Evolutionary conservation across 2,797 vertebrate genomes (phyloP).

Genomic region (Pangasius krempfi): DNA sequence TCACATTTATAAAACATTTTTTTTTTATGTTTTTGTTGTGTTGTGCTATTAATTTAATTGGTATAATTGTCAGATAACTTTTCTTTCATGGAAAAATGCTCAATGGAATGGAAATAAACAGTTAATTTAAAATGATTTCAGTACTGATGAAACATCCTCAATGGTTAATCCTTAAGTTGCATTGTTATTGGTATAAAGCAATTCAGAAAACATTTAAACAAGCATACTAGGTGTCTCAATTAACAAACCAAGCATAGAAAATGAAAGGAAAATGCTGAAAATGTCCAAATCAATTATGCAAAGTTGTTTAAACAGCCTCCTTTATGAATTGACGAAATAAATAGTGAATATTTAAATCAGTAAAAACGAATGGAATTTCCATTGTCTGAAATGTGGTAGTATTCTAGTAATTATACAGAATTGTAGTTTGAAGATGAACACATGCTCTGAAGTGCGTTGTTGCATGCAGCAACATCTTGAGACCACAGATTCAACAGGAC

Average conservation of each 20-base stretch:
- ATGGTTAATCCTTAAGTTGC: background rate
- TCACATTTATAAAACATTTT: slow-evolving; percentile 8
- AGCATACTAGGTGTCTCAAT: background rate
- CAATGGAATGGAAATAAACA: slow-evolving; percentile 54
- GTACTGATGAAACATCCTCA: background rate
- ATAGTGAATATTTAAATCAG: slow-evolving; percentile 18
- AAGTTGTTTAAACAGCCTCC: background rate
- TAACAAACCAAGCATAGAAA: background rate
- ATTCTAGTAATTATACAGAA: background rate
- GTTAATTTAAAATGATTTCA: slow-evolving; percentile 23
- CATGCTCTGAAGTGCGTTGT: background rate
- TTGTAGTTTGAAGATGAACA: slow-evolving; percentile 20
- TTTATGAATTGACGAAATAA: slow-evolving; percentile 3
- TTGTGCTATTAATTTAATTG: slow-evolving; percentile 51
- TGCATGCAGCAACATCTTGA: slow-evolving; percentile 7
- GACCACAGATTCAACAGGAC: background rate
- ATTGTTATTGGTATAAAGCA: slow-evolving; percentile 21
- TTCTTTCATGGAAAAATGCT: slow-evolving; percentile 52
- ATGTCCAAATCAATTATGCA: background rate
- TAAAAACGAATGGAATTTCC: background rate
- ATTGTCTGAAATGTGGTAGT: background rate
- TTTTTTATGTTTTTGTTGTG: slow-evolving; percentile 43
- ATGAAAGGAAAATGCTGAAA: background rate
- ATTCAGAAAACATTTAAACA: background rate
- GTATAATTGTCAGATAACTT: slow-evolving; percentile 40